Evolutionary conservation across 2,888 invertebrate species (phyloP), one percentile per base, ranked within the genome.

Genomic region (Xanthia togata): DNA sequence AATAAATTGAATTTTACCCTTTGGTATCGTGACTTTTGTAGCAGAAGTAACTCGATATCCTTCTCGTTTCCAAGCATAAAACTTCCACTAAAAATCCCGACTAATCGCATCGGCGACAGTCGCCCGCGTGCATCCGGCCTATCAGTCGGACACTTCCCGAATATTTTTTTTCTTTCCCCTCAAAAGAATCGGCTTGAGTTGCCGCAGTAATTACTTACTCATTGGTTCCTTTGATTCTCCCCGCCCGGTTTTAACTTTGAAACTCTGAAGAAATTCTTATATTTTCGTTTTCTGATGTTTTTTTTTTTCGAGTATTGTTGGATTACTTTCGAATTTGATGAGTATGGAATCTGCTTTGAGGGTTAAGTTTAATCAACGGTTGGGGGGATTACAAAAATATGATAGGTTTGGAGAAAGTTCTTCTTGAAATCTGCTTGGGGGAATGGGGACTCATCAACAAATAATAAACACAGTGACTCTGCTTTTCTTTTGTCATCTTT

Each of bases 151-250:
- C 81, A 86, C 76, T 78, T 82, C 72, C 73, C 70, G 53, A 75
- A 67, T 78, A 69, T 76, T 69, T 81, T 79, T 82, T 78, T 65
- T 68, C 82, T 65, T 83, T 83, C 77, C 70, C 63, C 65, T 80
- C 67, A 77, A 79, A 87, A 81, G 85, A 82, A 85, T 79, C 74
- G 79, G 69, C 64, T 80, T 50, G 81, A 79, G 79, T 84, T 76
- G 78, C 62, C 82, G 73, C 82, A 78, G 83, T 81, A 81, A 88
- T 87, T 88, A 88, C 87, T 86, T 80, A 83, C 85, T 88, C 85
- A 89, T 90, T 83, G 83, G 65, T 63, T 70, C 73, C 79, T 90
- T 88, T 89, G 86, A 85, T 87, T 83, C 81, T 71, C 81, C 53
- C 57, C 72, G 59, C 57, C 68, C 50, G 68, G 74, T 69, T 76